These are phyloP conservation scores for Apostichopus californicus DNA, from an alignment of 35 echinoderm and acorn worm species.

Conservation along the genomic window DNA sequence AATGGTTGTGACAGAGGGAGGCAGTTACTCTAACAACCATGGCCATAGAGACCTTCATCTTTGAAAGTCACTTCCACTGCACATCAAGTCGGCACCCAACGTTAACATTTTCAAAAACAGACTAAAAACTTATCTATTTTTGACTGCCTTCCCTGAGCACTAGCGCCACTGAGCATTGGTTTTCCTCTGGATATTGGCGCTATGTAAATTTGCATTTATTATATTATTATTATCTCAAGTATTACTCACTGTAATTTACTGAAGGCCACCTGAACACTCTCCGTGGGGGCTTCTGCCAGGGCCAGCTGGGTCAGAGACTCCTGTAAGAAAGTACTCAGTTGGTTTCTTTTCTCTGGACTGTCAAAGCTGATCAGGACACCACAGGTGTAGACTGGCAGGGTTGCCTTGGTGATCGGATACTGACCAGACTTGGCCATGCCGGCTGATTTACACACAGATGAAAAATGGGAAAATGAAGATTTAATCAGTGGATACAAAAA, in stretches of 20 bases:
- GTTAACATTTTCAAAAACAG: too few relatives aligned
- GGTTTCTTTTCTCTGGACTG: conserved; percentile 77
- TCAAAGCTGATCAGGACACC: conserved; percentile 79
- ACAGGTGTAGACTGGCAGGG: conserved; percentile 79
- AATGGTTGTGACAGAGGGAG: too few relatives aligned
- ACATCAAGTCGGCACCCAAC: too few relatives aligned
- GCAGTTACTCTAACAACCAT: too few relatives aligned
- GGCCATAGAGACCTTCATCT: too few relatives aligned
- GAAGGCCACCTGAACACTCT: conserved; percentile 85
- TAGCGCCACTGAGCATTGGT: too few relatives aligned
- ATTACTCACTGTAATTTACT: conserved; percentile 91
- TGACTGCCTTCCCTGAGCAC: too few relatives aligned
- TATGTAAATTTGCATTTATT: too few relatives aligned
- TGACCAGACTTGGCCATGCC: conserved; percentile 64
- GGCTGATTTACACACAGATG: conserved; percentile 41
- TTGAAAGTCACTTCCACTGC: too few relatives aligned
- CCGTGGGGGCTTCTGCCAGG: conserved; percentile 67
- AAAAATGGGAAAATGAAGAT: not conserved
- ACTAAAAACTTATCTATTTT: too few relatives aligned
- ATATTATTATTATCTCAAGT: too few relatives aligned
- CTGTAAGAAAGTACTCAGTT: conserved; percentile 82
- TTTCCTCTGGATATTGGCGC: too few relatives aligned
- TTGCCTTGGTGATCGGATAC: conserved; percentile 78
- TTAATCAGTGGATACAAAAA: not conserved
- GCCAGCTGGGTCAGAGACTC: conserved; percentile 80